Evolutionary conservation across 2,113 vertebrate species (phyloP), one percentile per base, ranked within the genome.

Genomic region (Pseudorectes ferrugineus): DNA sequence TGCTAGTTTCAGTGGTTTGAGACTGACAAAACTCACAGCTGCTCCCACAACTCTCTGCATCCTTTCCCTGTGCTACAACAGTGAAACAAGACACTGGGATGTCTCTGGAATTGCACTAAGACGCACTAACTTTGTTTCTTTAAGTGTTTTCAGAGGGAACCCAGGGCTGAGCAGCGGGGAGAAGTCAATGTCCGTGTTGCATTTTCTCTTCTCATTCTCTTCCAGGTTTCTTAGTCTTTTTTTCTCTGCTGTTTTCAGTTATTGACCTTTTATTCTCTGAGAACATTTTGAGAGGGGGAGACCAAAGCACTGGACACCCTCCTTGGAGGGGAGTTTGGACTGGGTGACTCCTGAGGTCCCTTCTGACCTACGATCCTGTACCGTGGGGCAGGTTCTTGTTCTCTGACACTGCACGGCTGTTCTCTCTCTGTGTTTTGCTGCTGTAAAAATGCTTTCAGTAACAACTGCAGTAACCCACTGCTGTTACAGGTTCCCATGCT

Each of bases 331-430:
- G 49, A 46, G 26, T 11, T 66, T 36, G 91, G 16, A 0, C 49
- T 9, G 7, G 43, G 5, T 43, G 54, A 1, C 65, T 77, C n/a
- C 70, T 20, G 45, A 43, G 52, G 6, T 33, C 42, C 40, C 16
- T 68, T 43, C n/a, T 36, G 18, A 4, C 10, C 58, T 3, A 0
- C 0, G 0, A 5, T 40, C 38, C 70, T 4, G 26, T 5, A 6
- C 42, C 2, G 0, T 1, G 4, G 57, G 38, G 18, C 29, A 36
- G 43, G 23, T 25, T 62, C 78, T 55, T 5, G 2, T 58, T 36
- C 52, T 76, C 65, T 5, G 3, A 0, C 38, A 0, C 19, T 12
- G 1, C 33, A 0, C 1, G 3, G n/a, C 71, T 22, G 1, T 31
- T 76, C 54, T 55, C 61, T 18, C 55, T 31, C 48, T 29, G 35